Evolutionary conservation across 2,888 invertebrate genomes (phyloP), one percentile per base, ranked within the genome.

Genomic region (Drosophila buzzatii): DNA sequence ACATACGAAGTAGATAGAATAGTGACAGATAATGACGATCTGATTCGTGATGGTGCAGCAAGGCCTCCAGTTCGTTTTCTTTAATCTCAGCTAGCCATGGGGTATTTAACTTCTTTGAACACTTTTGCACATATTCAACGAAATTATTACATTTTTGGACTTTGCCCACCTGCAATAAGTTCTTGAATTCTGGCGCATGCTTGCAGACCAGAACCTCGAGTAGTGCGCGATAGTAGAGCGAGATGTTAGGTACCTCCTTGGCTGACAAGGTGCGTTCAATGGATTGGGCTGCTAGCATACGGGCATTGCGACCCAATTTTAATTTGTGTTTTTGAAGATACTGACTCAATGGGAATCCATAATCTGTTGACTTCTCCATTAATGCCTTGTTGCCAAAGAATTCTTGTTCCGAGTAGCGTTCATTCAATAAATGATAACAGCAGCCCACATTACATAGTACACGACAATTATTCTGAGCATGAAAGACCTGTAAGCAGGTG

Each of bases 201-300:
- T 94, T 92, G 58, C 92, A 82, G 14, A 96, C 91, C 2, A 95
- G 79, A 14, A 96, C 94, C 94, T 97, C 96, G 10, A 98, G 93
- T 41, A 98, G 86, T 1, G 97, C 96, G 78, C 98, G 94, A 88
- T 96, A 97, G 81, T 96, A 95, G 49, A 98, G 93, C 9, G 96
- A 95, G 62, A 94, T 94, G 62, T 86, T 92, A 0, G 96, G 95
- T 60, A 95, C 69, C 86, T 95, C 94, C 67, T 94, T 94, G 33
- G 93, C 93, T 12, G 91, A 79, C 39, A 94, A 91, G 47, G 96
- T 95, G 73, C 97, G 94, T 73, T 97, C 96, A n/a, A 96, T 93
- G 0, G 97, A 96, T 91, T 98, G 98, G 0, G 97, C 95, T 0
- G 97, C 97, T 44, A 98, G 92, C 97, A 98, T 98, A 70, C 97